These are phyloP conservation scores for Cricetomys ansorgei DNA, from an alignment of 2,113 vertebrate genomes.

Conservation along the genomic window DNA sequence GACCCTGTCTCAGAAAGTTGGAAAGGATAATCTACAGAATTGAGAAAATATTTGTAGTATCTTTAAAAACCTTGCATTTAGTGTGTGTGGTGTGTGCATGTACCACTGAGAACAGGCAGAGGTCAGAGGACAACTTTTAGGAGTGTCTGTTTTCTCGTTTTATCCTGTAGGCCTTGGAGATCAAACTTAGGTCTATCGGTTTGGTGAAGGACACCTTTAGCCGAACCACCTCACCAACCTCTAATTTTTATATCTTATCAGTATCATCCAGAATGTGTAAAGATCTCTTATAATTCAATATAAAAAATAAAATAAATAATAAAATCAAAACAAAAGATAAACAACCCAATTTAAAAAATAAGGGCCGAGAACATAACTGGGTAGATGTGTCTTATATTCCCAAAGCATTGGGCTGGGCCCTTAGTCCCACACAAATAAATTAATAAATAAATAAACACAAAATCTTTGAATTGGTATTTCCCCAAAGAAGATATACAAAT, in stretches of 20 bases:
- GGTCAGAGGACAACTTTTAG: neutral
- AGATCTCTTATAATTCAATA: neutral
- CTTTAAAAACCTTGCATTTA: neutral
- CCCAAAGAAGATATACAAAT: neutral
- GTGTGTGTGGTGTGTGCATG: neutral
- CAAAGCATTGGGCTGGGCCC: neutral
- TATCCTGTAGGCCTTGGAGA: neutral
- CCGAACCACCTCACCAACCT: neutral
- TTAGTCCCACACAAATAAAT: too few species aligned
- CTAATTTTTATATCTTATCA: neutral
- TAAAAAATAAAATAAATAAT: too few species aligned
- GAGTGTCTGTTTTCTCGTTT: neutral
- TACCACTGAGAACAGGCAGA: neutral
- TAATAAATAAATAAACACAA: neutral
- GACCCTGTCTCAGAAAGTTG: neutral
- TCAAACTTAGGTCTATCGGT: neutral
- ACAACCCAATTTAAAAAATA: neutral
- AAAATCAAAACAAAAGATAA: conserved; percentile 9
- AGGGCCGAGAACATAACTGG: too few species aligned
- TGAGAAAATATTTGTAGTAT: neutral
- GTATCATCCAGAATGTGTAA: neutral
- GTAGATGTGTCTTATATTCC: neutral
- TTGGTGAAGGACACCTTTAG: neutral
- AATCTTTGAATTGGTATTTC: neutral
- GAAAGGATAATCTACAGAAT: neutral